A percentile compares a stretch with the other conserved stretches of the same genome.
Conservation (phyloP, 2,888 invertebrate genomes). For the Apocheima hispidaria region DNA sequence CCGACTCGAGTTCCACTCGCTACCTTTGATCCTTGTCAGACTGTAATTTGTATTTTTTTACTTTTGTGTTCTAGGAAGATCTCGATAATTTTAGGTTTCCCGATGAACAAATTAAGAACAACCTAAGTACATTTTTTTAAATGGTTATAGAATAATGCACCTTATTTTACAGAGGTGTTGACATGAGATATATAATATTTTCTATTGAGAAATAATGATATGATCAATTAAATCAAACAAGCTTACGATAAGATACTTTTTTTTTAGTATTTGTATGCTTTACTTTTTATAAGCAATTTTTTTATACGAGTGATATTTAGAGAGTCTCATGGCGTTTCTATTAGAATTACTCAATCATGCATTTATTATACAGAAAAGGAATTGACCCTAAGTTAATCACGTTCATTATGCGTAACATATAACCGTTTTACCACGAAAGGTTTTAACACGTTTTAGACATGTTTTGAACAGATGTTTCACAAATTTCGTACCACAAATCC, state of each 20-base stretch:
- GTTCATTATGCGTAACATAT: neutral
- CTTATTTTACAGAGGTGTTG: conserved; percentile 6
- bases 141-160: neutral
- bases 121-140: neutral
- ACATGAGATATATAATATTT: neutral
- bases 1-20: no score
- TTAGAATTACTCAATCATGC: conserved; percentile 12
- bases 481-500: no score
- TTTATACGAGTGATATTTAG: conserved; percentile 22
- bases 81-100: conserved; percentile 28
- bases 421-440: no score
- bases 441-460: no score
- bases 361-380: conserved; percentile 20
- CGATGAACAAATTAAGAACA: conserved; percentile 19
- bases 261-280: neutral
- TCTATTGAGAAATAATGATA: neutral
- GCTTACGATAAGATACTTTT: neutral
- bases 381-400: neutral
- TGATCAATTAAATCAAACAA: neutral
- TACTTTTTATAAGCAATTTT: neutral
- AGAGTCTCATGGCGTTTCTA: conserved; percentile 28
- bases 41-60: neutral
- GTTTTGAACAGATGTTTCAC: no score
- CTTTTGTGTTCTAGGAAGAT: conserved; percentile 30
- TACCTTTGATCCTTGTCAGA: neutral